These are phyloP conservation scores for Pseudomyrmex flavicornis DNA, from an alignment of 1,140 invertebrate genomes.

Conservation along the genomic window DNA sequence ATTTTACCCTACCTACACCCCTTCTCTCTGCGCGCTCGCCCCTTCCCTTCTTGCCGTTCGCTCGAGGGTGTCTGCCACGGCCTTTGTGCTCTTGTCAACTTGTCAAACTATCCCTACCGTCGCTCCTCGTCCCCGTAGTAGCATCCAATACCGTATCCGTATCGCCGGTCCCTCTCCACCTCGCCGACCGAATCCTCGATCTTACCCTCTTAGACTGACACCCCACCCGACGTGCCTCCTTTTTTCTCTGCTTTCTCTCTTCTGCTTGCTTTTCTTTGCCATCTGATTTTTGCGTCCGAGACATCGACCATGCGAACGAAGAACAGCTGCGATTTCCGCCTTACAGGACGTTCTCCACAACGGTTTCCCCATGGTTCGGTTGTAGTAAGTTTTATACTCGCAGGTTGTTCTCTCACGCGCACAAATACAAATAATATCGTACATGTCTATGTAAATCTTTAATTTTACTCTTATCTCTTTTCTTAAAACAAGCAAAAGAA, in stretches of 20 bases:
- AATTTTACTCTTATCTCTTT: not conserved
- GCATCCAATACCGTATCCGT: constrained; percentile 81
- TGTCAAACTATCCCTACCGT: constrained; percentile 84
- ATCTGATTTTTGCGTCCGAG: constrained; percentile 53
- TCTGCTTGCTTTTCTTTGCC: constrained; percentile 44
- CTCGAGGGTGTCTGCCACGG: constrained; percentile 68
- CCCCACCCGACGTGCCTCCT: constrained; percentile 63
- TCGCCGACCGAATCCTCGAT: constrained; percentile 62
- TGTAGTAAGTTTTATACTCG: constrained; percentile 2
- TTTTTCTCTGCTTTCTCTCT: constrained; percentile 38
- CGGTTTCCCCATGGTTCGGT: not conserved
- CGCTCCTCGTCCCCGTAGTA: constrained; percentile 61
- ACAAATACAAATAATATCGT: not conserved
- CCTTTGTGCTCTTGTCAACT: constrained; percentile 85
- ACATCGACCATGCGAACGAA: constrained; percentile 25
- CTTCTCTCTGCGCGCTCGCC: not conserved
- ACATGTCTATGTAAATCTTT: not conserved
- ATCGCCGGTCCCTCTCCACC: constrained; percentile 46
- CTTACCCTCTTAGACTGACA: constrained; percentile 61
- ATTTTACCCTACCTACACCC: constrained; percentile 33
- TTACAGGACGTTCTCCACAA: constrained; percentile 25
- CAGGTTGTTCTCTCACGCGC: not conserved
- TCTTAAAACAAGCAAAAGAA: not conserved
- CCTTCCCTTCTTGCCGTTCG: constrained; percentile 43
- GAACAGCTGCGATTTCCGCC: constrained; percentile 49